Evolutionary conservation across 1,140 invertebrate species (phyloP).

Genomic region (Zaprionus africanus): DNA sequence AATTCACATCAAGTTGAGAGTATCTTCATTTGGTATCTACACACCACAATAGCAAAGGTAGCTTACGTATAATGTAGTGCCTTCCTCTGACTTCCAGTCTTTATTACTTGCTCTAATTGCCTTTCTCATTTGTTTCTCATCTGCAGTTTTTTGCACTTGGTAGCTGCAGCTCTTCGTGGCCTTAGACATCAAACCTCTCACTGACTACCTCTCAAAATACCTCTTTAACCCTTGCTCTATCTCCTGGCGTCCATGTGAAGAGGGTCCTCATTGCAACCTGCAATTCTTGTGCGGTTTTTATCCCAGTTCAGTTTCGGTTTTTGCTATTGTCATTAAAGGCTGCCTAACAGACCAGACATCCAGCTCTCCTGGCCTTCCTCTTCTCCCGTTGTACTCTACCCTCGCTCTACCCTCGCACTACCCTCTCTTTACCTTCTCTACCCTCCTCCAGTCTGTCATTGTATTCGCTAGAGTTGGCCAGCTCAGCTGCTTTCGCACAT

Average conservation of each 20-base stretch:
- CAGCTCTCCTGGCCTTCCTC: neutral
- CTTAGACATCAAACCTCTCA: neutral
- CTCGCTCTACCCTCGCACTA: slow-evolving; percentile 33
- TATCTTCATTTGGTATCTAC: neutral
- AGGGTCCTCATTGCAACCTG: neutral
- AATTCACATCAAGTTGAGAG: neutral
- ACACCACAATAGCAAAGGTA: neutral
- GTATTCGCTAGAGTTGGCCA: slow-evolving; percentile 11
- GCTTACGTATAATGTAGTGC: neutral
- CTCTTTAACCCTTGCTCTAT: neutral
- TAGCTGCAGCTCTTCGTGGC: neutral
- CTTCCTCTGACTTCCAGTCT: neutral
- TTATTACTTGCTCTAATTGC: neutral
- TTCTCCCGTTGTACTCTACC: slow-evolving; percentile 20
- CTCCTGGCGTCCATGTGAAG: neutral
- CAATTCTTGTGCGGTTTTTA: slow-evolving; percentile 7
- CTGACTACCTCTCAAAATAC: neutral
- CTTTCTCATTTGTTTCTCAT: slow-evolving; percentile 1
- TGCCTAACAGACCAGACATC: neutral
- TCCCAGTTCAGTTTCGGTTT: slow-evolving; percentile 15
- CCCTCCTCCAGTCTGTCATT: neutral
- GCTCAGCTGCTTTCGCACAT: slow-evolving; percentile 40
- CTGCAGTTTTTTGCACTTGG: neutral
- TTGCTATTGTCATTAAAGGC: slow-evolving; percentile 39
- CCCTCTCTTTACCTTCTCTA: neutral